Evolutionary conservation across 1,140 invertebrate genomes (phyloP), one percentile per base, ranked within the genome.

Genomic region (Delia radicum): DNA sequence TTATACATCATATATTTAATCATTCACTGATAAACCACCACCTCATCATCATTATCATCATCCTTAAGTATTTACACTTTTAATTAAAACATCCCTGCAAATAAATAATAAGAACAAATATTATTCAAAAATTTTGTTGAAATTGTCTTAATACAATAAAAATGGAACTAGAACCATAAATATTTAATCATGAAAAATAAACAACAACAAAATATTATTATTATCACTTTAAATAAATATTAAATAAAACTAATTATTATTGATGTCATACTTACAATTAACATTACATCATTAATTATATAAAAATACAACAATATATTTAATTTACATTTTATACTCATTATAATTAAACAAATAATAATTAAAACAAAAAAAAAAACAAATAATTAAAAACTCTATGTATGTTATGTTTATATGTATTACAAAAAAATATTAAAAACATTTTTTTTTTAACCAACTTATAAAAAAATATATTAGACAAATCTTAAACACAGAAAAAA

Each of bases 391-490:
- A 74, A 74, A 26, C 13, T 61, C 21, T 33, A 74, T 65, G 24
- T 74, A 74, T 63, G 48, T 74, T 63, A 74, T 27, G 61, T 74
- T 33, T 61, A 74, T 13, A 65, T 74, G 8, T 55, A 55, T 21
- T 55, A 24, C n/a, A 55, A 2, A 42, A 42, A 2, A 73, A 73
- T 37, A 73, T 28, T 42, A 42, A 10, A 42, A n/a, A n/a, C n/a
- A 42, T 42, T n/a, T 15, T 42, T 42, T 42, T 42, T 46, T 26
- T 42, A 24, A 55, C 18, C 48, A 21, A 10, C 24, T 55, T 55
- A 55, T 55, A 55, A 55, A 55, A 74, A 74, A 33, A 74, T 61
- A 74, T 61, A 61, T 61, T 74, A 61, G 46, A 61, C 26, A 74
- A 48, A 74, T 61, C 37, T 29, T 61, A 61, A 29, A 73, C 24